Base-by-base conservation (phyloP, 1,140 invertebrate species). In the Mya arenaria region DNA sequence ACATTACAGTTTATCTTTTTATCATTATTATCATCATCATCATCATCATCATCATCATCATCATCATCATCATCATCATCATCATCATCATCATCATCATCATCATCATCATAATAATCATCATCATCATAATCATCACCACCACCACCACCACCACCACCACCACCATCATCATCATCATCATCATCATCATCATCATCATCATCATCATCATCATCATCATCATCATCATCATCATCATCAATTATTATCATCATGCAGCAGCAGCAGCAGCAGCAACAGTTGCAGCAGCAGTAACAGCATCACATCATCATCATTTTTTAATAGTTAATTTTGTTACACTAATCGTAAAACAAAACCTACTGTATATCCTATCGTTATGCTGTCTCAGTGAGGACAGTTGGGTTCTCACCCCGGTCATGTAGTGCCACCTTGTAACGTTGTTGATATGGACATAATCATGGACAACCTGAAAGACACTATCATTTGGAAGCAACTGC, bases 281-380 rank as follows among this genome's bases (percentile, higher is more conserved):
- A 10, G n/a, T 32, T 17, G 17, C 39, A 23, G 1, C 23, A 19
- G 32, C 23, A 34, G 13, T 8, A 66, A 37, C 32, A 66, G n/a
- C n/a, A n/a, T n/a, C n/a, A n/a, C n/a, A n/a, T n/a, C n/a, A n/a
- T n/a, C n/a, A n/a, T n/a, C n/a, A n/a, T n/a, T n/a, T n/a, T n/a
- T 36, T 19, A 17, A 19, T 13, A 32, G 32, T 36, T 19, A 32
- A 34, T 8, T 19, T 1, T 23, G 17, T 19, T n/a, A 37, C 19
- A 41, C 0, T 48, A 8, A 15, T n/a, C 17, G 1, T 44, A 5
- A 66, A 4, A 1, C 25, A 34, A 28, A 36, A 55, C 62, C 44
- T 62, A 85, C 84, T 75, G 28, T 83, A 82, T 25, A 83, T 72
- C 28, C 62, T 37, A 39, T 85, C 80, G 62, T 83, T 85, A 25